These are phyloP conservation scores for Achroia grisella DNA, from an alignment of 1,140 invertebrate genomes.

Conservation along the genomic window DNA sequence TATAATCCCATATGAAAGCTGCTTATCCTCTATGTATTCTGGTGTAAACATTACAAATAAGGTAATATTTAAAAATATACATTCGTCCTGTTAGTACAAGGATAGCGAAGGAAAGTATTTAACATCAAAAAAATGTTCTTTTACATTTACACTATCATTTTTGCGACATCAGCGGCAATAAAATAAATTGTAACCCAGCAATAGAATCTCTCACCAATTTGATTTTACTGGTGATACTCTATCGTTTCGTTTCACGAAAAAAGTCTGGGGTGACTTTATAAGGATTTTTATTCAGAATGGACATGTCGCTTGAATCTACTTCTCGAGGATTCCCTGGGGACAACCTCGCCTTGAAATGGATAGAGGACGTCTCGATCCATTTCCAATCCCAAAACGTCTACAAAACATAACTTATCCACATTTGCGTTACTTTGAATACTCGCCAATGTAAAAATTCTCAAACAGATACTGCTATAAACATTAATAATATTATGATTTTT, in stretches of 20 bases:
- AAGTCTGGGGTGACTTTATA: neutral
- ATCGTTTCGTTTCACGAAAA: slow-evolving; percentile 5
- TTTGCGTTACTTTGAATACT: neutral
- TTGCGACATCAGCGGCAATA: neutral
- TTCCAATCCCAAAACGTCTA: slow-evolving; percentile 3
- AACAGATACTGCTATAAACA: too few species aligned
- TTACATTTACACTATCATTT: too few species aligned
- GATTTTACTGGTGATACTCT: slow-evolving; percentile 3
- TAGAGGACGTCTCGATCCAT: neutral
- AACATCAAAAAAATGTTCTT: too few species aligned
- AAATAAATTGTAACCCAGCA: slow-evolving; percentile 4
- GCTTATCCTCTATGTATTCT: too few species aligned
- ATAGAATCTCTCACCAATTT: slow-evolving; percentile 2
- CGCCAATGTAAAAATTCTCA: neutral
- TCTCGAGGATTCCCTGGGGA: slow-evolving; percentile 2
- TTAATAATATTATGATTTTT: too few species aligned
- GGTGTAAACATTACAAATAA: too few species aligned
- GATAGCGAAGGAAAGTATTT: too few species aligned
- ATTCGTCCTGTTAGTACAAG: too few species aligned
- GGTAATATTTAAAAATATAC: too few species aligned
- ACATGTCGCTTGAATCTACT: slow-evolving; percentile 4
- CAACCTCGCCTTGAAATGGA: neutral
- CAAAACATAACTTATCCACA: neutral
- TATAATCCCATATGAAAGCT: too few species aligned
- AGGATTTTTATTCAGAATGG: slow-evolving; percentile 3